phyloP scores from a whole-genome alignment of 1,140 invertebrate genomes.

The Drosophila truncata region DNA sequence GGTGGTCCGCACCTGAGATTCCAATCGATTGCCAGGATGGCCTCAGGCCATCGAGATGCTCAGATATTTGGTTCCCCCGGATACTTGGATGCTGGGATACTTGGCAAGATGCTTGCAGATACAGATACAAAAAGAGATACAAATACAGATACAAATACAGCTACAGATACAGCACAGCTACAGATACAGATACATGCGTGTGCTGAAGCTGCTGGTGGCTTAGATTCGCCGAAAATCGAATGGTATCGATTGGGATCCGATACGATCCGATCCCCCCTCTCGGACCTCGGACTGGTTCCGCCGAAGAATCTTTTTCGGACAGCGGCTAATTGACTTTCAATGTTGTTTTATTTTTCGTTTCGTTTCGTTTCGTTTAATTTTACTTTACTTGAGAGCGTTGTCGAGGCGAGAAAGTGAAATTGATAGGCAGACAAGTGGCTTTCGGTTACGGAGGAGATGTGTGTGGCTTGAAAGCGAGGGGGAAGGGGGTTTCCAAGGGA shows the following conservation, averaged over 20 bases:
- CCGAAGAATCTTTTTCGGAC: constrained; percentile 67
- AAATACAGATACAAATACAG: not conserved
- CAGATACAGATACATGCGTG: constrained; percentile 19
- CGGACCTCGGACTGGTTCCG: constrained; percentile 23
- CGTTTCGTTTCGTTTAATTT: constrained; percentile 31
- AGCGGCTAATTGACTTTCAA: constrained; percentile 80
- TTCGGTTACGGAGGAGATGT: constrained; percentile 20
- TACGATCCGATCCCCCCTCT: not conserved
- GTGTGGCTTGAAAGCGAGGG: not conserved
- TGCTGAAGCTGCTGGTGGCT: constrained; percentile 16
- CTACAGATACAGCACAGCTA: not conserved
- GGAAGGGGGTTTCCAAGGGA: not conserved
- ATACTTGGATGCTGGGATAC: constrained; percentile 18
- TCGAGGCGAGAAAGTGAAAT: constrained; percentile 75
- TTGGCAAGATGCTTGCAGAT: constrained; percentile 12
- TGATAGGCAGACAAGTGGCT: constrained; percentile 69
- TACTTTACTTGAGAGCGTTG: constrained; percentile 23
- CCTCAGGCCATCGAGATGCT: constrained; percentile 33
- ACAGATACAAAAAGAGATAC: not conserved
- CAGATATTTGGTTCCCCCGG: constrained; percentile 7
- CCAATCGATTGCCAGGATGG: constrained; percentile 30
- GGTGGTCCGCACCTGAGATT: constrained; percentile 34
- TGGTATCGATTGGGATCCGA: constrained; percentile 12
- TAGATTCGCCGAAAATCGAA: constrained; percentile 27
- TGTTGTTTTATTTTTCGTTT: constrained; percentile 57